Conservation (phyloP, 2,888 invertebrate species). For the Euproctis similis region DNA sequence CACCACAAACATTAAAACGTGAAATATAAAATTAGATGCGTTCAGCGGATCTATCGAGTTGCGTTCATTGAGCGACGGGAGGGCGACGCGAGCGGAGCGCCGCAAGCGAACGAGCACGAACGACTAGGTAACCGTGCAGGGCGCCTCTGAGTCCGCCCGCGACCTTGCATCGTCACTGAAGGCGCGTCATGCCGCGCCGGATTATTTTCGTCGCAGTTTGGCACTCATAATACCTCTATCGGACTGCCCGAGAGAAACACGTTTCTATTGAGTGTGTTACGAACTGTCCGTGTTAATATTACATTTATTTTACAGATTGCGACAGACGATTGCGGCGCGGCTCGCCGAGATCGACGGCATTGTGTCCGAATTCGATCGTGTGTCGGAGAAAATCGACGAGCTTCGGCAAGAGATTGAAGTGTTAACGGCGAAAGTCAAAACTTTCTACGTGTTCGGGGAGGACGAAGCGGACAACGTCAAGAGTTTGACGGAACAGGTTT, state of each 20-base stretch:
- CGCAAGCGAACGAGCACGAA: conserved; percentile 65
- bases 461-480: conserved; percentile 79
- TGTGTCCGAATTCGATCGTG: conserved; percentile 83
- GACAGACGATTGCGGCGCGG: conserved; percentile 85
- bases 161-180: conserved; percentile 67
- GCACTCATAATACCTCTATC: conserved; percentile 53
- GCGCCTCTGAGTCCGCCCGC: conserved; percentile 25
- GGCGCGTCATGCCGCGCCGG: conserved; percentile 60
- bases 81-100: conserved; percentile 69
- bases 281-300: conserved; percentile 37
- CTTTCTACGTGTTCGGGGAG: conserved; percentile 86
- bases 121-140: conserved; percentile 52
- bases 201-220: conserved; percentile 71
- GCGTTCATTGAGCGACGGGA: conserved; percentile 72
- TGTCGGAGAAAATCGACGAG: conserved; percentile 81
- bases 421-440: conserved; percentile 79
- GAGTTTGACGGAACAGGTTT: conserved; percentile 74
- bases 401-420: conserved; percentile 81
- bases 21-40: conserved; percentile 67
- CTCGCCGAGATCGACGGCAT: conserved; percentile 83
- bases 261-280: conserved; percentile 34
- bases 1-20: conserved; percentile 67
- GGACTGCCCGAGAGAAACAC: conserved; percentile 38
- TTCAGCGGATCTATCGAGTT: conserved; percentile 52
- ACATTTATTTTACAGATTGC: conserved; percentile 80